A percentile compares a stretch with the other conserved stretches of the same genome.
phyloP scores from a whole-genome alignment of 2,888 invertebrate species.

The Endotricha flammealis region DNA sequence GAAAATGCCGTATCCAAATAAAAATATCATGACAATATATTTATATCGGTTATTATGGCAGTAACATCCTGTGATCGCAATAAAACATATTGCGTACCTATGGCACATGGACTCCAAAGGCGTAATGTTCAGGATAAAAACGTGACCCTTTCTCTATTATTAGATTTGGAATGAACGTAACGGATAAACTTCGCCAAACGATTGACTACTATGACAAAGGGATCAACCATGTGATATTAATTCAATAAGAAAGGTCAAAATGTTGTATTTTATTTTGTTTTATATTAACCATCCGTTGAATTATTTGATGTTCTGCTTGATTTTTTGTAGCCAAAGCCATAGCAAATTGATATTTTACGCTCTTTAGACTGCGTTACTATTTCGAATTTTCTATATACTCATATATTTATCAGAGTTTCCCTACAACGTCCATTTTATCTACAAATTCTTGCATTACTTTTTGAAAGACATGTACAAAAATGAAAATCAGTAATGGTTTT shows the following conservation, averaged over 20 bases:
- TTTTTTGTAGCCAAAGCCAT: too few species aligned
- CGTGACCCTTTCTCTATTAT: conserved; percentile 54
- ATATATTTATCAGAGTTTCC: too few species aligned
- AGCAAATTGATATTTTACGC: too few species aligned
- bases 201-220: conserved; percentile 58
- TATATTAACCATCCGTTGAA: conserved; percentile 22
- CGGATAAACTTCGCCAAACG: conserved; percentile 62
- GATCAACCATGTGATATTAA: conserved; percentile 56
- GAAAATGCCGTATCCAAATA: too few species aligned
- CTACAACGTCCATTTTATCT: too few species aligned
- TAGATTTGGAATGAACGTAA: conserved; percentile 56
- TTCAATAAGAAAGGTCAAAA: conserved; percentile 57
- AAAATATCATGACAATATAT: too few species aligned
- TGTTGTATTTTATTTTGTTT: conserved; percentile 38
- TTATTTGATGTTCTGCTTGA: conserved; percentile 11
- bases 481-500: too few species aligned
- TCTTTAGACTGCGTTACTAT: too few species aligned
- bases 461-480: too few species aligned
- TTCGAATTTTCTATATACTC: too few species aligned
- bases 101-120: conserved; percentile 22
- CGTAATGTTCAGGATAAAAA: conserved; percentile 33
- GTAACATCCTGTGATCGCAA: conserved; percentile 36
- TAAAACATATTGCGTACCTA: conserved; percentile 35
- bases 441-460: too few species aligned
- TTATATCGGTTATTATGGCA: conserved; percentile 37